These are phyloP conservation scores for Montipora cactus DNA, from an alignment of 64 coral and sea anemone genomes.

Conservation along the genomic window DNA sequence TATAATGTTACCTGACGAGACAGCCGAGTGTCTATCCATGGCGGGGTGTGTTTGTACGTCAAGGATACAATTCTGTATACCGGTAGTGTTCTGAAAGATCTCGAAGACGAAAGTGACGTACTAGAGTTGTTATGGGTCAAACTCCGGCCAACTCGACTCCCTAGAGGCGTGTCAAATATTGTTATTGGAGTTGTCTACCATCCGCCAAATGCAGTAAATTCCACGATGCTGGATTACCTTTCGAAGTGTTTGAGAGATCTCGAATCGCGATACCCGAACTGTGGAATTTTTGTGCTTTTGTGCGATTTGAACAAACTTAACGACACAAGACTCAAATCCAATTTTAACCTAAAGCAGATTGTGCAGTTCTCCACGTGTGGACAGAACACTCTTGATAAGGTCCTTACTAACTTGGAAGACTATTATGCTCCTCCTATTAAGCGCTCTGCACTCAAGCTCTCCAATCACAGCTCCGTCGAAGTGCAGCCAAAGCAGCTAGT, in stretches of 20 bases:
- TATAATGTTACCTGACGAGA: slow-evolving; percentile 38
- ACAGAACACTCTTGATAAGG: slow-evolving; percentile 15
- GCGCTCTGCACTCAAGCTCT: slow-evolving; percentile 30
- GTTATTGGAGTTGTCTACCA: slow-evolving; percentile 60
- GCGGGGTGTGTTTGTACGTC: slow-evolving; percentile 73
- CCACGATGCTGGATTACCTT: slow-evolving; percentile 40
- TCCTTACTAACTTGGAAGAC: slow-evolving; percentile 17
- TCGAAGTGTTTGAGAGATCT: slow-evolving; percentile 51
- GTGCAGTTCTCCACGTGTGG: slow-evolving; percentile 40
- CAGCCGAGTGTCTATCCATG: slow-evolving; percentile 63
- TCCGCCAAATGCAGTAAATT: slow-evolving; percentile 8
- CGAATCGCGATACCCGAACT: slow-evolving; percentile 56
- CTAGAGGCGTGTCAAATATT: slow-evolving; percentile 29
- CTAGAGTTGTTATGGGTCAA: slow-evolving; percentile 53
- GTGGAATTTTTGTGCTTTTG: slow-evolving; percentile 31
- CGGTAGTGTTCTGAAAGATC: slow-evolving; percentile 19
- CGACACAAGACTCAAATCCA: slow-evolving; percentile 17
- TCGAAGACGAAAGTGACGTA: slow-evolving; percentile 9
- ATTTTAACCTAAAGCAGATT: slow-evolving; percentile 26
- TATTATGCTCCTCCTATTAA: slow-evolving; percentile 39
- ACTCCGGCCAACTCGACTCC: slow-evolving; percentile 44
- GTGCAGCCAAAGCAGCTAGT: background rate
- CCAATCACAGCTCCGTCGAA: slow-evolving; percentile 30
- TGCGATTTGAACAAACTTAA: slow-evolving; percentile 37
- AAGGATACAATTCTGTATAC: slow-evolving; percentile 34